Conservation (phyloP, 2,113 vertebrate species). For the Bothrops jararaca region DNA sequence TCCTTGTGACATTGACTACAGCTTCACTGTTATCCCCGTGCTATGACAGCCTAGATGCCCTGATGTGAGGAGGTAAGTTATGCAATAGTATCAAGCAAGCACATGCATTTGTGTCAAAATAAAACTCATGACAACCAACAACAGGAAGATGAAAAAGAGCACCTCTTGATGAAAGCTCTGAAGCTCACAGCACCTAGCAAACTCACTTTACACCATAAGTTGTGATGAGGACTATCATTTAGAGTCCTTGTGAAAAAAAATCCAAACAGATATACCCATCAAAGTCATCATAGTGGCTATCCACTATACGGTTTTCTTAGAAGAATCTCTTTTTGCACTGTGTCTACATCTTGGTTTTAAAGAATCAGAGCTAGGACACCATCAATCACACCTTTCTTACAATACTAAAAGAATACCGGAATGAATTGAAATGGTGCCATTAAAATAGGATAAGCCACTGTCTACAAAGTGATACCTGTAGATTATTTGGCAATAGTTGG, state of each 20-base stretch:
- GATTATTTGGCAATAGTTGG: neutral
- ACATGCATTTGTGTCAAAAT: neutral
- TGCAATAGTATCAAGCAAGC: neutral
- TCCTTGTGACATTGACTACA: conserved; percentile 39
- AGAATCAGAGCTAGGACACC: neutral
- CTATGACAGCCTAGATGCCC: conserved; percentile 12
- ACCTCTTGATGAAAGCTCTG: neutral
- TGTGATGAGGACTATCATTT: neutral
- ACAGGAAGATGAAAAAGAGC: neutral
- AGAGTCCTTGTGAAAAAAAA: neutral
- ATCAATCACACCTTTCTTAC: neutral
- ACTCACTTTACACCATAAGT: neutral
- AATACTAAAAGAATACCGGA: neutral
- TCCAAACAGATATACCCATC: neutral
- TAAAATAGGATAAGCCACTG: neutral
- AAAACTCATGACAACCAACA: neutral
- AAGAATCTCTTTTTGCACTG: neutral
- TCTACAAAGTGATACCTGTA: neutral
- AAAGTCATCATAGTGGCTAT: neutral
- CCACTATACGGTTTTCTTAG: neutral
- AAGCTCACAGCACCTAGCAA: neutral
- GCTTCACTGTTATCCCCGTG: conserved; percentile 21
- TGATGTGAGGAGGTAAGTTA: conserved; percentile 1
- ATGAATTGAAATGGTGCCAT: neutral
- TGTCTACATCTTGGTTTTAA: neutral